phyloP scores from a whole-genome alignment of 23 tunicate species.

The Trididemnum clinides region DNA sequence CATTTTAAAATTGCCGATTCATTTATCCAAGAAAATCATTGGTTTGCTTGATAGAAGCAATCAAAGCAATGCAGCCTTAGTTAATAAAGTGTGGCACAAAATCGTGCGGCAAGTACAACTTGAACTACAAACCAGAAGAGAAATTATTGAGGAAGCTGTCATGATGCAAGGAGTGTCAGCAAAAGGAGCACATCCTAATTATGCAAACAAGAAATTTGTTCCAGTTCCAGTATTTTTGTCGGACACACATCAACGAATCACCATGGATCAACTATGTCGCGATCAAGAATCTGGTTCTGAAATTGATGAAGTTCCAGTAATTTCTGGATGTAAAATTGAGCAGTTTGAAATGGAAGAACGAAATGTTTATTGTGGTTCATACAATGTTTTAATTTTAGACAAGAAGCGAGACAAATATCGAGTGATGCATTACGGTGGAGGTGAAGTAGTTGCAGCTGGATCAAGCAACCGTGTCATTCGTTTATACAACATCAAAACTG shows the following conservation, averaged over 20 bases:
- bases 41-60: neutral
- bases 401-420: conserved; percentile 37
- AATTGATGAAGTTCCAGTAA: neutral
- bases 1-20: conserved; percentile 25
- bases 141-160: conserved; percentile 41
- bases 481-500: neutral
- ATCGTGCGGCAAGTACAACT: conserved; percentile 27
- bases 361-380: conserved; percentile 71
- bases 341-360: conserved; percentile 63
- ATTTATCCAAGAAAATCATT: conserved; percentile 39
- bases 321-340: neutral
- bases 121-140: conserved; percentile 20
- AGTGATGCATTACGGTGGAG: conserved; percentile 49
- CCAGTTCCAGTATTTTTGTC: conserved; percentile 8
- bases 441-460: conserved; percentile 36
- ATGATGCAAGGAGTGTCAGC: conserved; percentile 52
- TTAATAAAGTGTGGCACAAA: conserved; percentile 1
- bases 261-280: neutral
- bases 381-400: conserved; percentile 71
- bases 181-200: conserved; percentile 38
- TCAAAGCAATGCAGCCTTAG: conserved; percentile 26
- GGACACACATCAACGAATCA: neutral
- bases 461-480: conserved; percentile 10
- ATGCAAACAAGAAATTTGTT: conserved; percentile 17
- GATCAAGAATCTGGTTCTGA: neutral